Conservation (phyloP, 2,888 invertebrate genomes). For the Ctenicera cuprea region DNA sequence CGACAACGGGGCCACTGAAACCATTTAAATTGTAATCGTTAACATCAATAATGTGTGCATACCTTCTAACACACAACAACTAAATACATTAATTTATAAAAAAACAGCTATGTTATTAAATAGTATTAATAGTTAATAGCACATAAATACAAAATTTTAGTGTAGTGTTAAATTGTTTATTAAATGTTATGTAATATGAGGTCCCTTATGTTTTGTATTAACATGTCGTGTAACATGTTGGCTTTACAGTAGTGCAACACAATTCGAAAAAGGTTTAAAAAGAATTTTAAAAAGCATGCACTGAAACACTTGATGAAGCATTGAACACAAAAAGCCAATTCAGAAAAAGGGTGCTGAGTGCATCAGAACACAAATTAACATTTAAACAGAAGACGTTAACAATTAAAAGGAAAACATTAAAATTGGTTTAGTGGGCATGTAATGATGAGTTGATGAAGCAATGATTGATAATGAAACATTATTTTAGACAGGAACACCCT, state of each 20-base stretch:
- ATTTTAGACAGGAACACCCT: too few species aligned
- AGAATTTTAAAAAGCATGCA: slow-evolving; percentile 13
- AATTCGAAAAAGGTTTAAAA: slow-evolving; percentile 1
- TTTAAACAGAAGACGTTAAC: slow-evolving; percentile 5
- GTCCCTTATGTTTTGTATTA: neutral
- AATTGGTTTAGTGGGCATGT: neutral
- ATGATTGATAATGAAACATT: slow-evolving; percentile 1
- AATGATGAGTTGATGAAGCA: slow-evolving; percentile 3
- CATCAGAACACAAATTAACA: neutral
- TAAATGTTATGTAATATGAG: neutral
- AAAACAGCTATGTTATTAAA: neutral
- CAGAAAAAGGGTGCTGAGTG: slow-evolving; percentile 19
- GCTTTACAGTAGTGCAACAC: slow-evolving; percentile 24
- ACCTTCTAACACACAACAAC: slow-evolving; percentile 9
- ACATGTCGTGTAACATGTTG: slow-evolving; percentile 30
- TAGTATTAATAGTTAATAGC: slow-evolving; percentile 1
- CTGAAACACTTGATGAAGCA: slow-evolving; percentile 1
- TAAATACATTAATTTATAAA: slow-evolving; percentile 5
- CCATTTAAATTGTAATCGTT: slow-evolving; percentile 41
- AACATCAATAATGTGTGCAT: neutral
- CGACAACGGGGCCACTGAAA: slow-evolving; percentile 83
- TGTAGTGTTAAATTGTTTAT: slow-evolving; percentile 4
- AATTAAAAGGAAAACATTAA: neutral
- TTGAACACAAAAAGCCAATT: slow-evolving; percentile 25
- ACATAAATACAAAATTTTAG: neutral